Evolutionary conservation across 2,113 vertebrate genomes (phyloP).

Genomic region (Megaceryle maxima): DNA sequence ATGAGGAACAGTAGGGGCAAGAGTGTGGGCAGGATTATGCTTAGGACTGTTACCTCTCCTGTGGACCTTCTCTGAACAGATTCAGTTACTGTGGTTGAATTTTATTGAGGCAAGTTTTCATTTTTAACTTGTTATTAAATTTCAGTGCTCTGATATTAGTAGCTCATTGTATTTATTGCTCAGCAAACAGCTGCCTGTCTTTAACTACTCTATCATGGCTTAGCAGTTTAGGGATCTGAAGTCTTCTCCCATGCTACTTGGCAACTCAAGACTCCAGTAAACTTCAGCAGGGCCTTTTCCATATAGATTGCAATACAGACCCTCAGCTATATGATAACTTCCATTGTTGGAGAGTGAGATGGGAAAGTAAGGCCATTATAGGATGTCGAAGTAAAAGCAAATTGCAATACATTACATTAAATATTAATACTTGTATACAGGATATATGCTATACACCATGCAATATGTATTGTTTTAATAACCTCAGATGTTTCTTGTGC

Average conservation of each 20-base stretch:
- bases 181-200: neutral
- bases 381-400: conserved; percentile 5
- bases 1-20: neutral
- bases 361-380: neutral
- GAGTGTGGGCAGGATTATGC: neutral
- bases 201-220: neutral
- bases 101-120: neutral
- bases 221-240: neutral
- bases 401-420: conserved; percentile 38
- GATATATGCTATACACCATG: neutral
- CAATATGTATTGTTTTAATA: neutral
- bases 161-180: neutral
- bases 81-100: accelerated
- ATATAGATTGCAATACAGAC: neutral
- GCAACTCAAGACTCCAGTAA: neutral
- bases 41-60: neutral
- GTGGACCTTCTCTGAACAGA: neutral
- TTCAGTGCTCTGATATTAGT: neutral
- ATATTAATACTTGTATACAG: conserved; percentile 45
- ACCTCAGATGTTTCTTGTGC: neutral
- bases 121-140: neutral
- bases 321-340: neutral
- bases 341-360: neutral
- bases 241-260: neutral
- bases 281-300: neutral